phyloP scores from a whole-genome alignment of 2,113 vertebrate species.

The Agelaius tricolor region DNA sequence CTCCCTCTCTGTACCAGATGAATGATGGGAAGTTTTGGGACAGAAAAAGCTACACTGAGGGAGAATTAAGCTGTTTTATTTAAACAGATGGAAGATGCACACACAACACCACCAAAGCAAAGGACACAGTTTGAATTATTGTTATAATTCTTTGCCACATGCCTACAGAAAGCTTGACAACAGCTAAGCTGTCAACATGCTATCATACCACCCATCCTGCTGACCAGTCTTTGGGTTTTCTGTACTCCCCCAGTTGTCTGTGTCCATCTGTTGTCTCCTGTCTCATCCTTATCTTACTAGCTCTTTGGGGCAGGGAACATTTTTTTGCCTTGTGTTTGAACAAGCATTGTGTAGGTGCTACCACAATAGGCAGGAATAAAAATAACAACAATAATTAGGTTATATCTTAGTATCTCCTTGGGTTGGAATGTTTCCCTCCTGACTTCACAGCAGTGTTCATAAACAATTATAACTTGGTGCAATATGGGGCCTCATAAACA shows the following conservation, averaged over 20 bases:
- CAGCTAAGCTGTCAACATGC: conserved; percentile 51
- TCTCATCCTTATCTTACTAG: background rate
- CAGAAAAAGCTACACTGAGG: background rate
- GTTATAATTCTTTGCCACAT: conserved; percentile 44
- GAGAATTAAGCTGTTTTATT: conserved; percentile 26
- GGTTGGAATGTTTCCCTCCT: conserved; percentile 3
- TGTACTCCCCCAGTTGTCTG: conserved; percentile 39
- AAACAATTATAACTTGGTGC: conserved; percentile 35
- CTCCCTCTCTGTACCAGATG: background rate
- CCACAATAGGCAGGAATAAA: conserved; percentile 21
- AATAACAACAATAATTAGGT: conserved; percentile 34
- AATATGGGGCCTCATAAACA: conserved; percentile 16
- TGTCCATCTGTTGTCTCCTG: conserved; percentile 63
- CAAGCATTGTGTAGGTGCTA: conserved; percentile 17
- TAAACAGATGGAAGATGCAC: conserved; percentile 54
- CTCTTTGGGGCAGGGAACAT: conserved; percentile 38
- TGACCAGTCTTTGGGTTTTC: conserved; percentile 52
- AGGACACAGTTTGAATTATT: conserved; percentile 17
- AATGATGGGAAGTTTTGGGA: background rate
- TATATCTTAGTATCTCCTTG: background rate
- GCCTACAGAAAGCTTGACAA: conserved; percentile 54
- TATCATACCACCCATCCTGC: conserved; percentile 28
- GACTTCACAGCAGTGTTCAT: conserved; percentile 14
- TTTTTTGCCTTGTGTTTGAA: background rate
- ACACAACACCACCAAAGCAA: background rate